phyloP scores from a whole-genome alignment of 1,140 invertebrate genomes.

The Drepana arcuata region DNA sequence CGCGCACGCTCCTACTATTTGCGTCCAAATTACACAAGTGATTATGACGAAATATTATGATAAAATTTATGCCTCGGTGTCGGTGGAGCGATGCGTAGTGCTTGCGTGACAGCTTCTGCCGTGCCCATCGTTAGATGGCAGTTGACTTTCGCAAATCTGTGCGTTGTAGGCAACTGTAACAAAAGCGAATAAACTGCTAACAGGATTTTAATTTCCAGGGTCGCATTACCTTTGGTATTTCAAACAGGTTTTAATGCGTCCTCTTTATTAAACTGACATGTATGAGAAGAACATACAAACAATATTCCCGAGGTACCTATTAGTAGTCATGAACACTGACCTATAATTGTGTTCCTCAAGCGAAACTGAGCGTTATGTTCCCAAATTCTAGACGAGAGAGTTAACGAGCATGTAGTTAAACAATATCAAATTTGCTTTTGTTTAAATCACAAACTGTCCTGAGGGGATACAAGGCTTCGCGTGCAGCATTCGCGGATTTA shows the following conservation, averaged over 20 bases:
- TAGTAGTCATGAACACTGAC: too few relatives aligned
- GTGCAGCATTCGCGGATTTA: conserved; percentile 22
- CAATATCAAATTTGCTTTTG: background rate
- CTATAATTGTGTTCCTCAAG: too few relatives aligned
- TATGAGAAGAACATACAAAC: background rate
- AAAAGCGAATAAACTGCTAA: conserved; percentile 32
- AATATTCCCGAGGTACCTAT: too few relatives aligned
- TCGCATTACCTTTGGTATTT: background rate
- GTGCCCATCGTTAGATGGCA: conserved; percentile 50
- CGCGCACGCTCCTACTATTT: too few relatives aligned
- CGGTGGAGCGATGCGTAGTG: conserved; percentile 24
- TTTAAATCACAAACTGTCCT: background rate
- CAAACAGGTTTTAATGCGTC: background rate
- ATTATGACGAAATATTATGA: conserved; percentile 8
- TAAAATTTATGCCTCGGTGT: conserved; percentile 8
- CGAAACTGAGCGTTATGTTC: background rate
- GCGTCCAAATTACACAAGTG: conserved; percentile 5
- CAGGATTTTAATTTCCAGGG: conserved; percentile 25
- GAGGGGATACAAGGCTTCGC: conserved; percentile 3
- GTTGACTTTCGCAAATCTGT: conserved; percentile 48
- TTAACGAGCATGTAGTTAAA: background rate
- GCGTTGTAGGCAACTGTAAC: conserved; percentile 30
- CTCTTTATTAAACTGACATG: background rate
- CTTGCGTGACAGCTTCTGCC: conserved; percentile 47
- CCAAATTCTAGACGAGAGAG: background rate